phyloP scores from a whole-genome alignment of 2,113 vertebrate species.

The Chascanopsetta lugubris region DNA sequence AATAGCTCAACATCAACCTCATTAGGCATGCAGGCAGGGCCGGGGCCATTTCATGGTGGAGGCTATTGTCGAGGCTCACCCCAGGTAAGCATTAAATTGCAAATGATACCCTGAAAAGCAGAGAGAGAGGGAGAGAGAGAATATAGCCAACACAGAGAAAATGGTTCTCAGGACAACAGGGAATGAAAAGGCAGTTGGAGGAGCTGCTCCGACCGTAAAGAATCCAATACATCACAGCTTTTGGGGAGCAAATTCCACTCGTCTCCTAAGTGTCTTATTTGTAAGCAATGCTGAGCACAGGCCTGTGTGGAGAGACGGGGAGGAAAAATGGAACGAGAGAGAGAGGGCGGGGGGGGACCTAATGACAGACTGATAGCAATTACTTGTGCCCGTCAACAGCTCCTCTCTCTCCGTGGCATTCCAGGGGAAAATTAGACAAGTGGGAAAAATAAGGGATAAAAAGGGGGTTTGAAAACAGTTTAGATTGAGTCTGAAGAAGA shows the following conservation, averaged over 20 bases:
- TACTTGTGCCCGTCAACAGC: conserved; percentile 78
- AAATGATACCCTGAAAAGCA: conserved; percentile 95
- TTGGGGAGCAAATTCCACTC: conserved; percentile 87
- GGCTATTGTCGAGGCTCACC: conserved; percentile 91
- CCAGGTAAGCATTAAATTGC: conserved; percentile 99
- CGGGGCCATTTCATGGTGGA: conserved; percentile 89
- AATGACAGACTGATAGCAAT: conserved; percentile 85
- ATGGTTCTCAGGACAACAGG: conserved; percentile 89
- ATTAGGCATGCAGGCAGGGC: conserved; percentile 90
- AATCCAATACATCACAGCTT: conserved; percentile 93
- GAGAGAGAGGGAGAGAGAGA: conserved; percentile 76
- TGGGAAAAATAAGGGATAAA: conserved; percentile 70
- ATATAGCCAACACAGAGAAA: conserved; percentile 87
- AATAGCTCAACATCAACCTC: conserved; percentile 97
- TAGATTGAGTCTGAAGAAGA: conserved; percentile 69
- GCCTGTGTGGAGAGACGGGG: conserved; percentile 62
- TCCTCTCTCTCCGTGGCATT: conserved; percentile 74
- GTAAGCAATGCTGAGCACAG: conserved; percentile 81
- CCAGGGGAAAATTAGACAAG: conserved; percentile 79
- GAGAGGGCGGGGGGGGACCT: no score
- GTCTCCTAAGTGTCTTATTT: conserved; percentile 85
- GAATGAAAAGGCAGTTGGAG: conserved; percentile 90
- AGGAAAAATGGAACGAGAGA: conserved; percentile 62
- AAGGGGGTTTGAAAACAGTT: conserved; percentile 63
- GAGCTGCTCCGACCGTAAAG: conserved; percentile 89